These are phyloP conservation scores for Aspidiotus rigidus DNA, from an alignment of 2,888 invertebrate species.

Conservation along the genomic window DNA sequence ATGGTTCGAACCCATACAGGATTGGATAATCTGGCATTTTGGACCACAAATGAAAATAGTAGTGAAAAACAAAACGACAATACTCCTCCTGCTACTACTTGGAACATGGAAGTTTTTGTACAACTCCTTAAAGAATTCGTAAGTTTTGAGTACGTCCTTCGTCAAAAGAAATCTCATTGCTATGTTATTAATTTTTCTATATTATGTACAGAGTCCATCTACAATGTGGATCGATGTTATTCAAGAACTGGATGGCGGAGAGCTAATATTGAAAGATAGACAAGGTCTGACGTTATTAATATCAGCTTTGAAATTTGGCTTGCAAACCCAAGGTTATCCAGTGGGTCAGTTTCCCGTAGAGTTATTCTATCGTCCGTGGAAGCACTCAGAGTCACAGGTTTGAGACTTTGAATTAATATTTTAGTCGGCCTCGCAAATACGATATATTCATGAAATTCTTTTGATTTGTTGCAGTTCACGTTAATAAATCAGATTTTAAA, in stretches of 20 bases:
- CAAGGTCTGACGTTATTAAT: conserved; percentile 73
- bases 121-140: conserved; percentile 83
- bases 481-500: conserved; percentile 77
- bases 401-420: too few species aligned
- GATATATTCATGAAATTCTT: conserved; percentile 41
- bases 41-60: conserved; percentile 34
- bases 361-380: conserved; percentile 83
- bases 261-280: conserved; percentile 79
- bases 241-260: conserved; percentile 79
- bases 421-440: too few species aligned
- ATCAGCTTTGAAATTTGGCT: conserved; percentile 69
- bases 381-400: conserved; percentile 76
- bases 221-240: conserved; percentile 90
- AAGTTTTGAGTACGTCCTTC: conserved; percentile 39
- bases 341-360: conserved; percentile 75
- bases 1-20: conserved; percentile 78
- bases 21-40: conserved; percentile 43
- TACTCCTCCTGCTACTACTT: conserved; percentile 50
- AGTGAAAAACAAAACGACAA: conserved; percentile 38
- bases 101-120: conserved; percentile 91
- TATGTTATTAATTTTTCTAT: conserved; percentile 13
- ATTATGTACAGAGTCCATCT: conserved; percentile 50
- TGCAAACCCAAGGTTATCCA: conserved; percentile 62
- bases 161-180: background rate
- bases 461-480: conserved; percentile 54